Evolutionary conservation across 2,113 vertebrate species (phyloP), one percentile per base, ranked within the genome.

Genomic region (Leucopsar rothschildi): DNA sequence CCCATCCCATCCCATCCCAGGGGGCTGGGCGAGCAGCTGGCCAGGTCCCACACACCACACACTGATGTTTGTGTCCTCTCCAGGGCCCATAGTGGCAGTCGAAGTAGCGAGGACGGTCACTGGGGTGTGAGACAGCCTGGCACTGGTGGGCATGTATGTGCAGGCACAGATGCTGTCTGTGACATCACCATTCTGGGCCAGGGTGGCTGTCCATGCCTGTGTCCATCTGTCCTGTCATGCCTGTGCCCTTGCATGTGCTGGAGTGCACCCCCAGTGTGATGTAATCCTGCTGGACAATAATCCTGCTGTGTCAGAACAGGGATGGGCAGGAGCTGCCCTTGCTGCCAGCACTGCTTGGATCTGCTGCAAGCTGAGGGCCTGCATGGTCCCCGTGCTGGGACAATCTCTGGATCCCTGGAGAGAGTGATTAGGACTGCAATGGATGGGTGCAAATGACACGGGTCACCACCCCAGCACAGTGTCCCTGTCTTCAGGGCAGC

Each of bases 111-210:
- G 29, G n/a, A 53, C 18, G 23, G 73, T 10, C 10, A 1, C 18
- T 1, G 22, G 52, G 44, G 69, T 10, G 3, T 5, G 20, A 59
- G 39, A 8, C 64, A 35, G 49, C 31, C 31, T 2, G 49, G 55
- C 60, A 27, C 21, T 0, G 10, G 49, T 31, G 59, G 42, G 37
- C 17, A 6, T 1, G 28, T 33, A 12, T 4, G 1, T 11, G 12
- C 5, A 2, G 53, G 64, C 12, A 7, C 18, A 6, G 37, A 15
- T 14, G 44, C 21, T 49, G 70, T 15, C 4, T 19, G 35, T 25
- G 3, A 6, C 29, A 6, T 9, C 6, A 1, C 12, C 0, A 0
- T 33, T 24, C 69, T 11, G 47, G 8, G 24, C 33, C 7, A 5
- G 35, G 23, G n/a, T 14, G 64, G 65, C 73, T 37, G 60, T 59